Percentiles rank a stretch among this genome's conserved stretches.
Evolutionary conservation across 2,888 invertebrate genomes (phyloP).

Genomic region (Cheilosia soror): DNA sequence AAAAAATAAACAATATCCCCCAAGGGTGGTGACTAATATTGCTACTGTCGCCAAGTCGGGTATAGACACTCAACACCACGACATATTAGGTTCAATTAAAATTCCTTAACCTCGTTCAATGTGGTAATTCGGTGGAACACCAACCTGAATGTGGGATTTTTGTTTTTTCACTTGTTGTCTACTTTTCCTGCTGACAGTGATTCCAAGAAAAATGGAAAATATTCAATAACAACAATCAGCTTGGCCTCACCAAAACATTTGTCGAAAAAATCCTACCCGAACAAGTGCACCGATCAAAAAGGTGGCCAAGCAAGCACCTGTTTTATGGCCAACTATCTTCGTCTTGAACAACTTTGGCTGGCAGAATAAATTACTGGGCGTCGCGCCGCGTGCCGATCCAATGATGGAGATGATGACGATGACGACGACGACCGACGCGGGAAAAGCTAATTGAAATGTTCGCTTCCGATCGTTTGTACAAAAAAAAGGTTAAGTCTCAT

Average conservation of each 20-base stretch:
- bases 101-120: slow-evolving; percentile 46
- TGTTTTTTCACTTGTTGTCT: background rate
- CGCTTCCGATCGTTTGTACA: slow-evolving; percentile 35
- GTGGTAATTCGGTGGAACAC: slow-evolving; percentile 31
- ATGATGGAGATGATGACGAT: background rate
- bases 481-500: background rate
- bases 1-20: background rate
- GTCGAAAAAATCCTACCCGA: slow-evolving; percentile 12
- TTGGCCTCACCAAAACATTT: slow-evolving; percentile 13
- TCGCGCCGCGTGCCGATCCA: slow-evolving; percentile 12
- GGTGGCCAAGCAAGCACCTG: slow-evolving; percentile 29
- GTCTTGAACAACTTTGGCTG: background rate
- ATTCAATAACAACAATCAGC: slow-evolving; percentile 24
- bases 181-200: slow-evolving; percentile 18
- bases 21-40: slow-evolving; percentile 24
- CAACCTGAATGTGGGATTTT: slow-evolving; percentile 28
- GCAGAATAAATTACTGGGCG: slow-evolving; percentile 36
- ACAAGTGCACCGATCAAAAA: slow-evolving; percentile 28
- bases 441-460: slow-evolving; percentile 50
- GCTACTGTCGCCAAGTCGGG: slow-evolving; percentile 17
- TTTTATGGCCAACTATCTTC: background rate
- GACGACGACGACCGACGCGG: too few relatives aligned
- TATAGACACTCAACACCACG: background rate
- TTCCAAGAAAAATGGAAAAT: slow-evolving; percentile 29
- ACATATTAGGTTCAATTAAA: slow-evolving; percentile 25